Base-by-base conservation (phyloP, 2,888 invertebrate genomes). In the Linyphia triangularis region DNA sequence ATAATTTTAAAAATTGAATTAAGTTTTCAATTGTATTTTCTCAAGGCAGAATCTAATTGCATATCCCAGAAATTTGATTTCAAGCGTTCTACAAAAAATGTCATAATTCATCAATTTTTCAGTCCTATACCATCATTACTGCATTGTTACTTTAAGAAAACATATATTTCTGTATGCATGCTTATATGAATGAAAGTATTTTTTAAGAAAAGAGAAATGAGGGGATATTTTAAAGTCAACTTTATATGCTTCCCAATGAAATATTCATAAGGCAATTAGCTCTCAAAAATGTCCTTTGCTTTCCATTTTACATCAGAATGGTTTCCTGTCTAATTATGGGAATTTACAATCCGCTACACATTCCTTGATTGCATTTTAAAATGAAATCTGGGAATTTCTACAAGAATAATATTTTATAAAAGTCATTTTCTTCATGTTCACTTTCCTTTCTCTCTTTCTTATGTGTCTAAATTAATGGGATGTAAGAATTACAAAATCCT, bases 191-290 rank as follows among this genome's bases (percentile, higher is more conserved):
- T 51, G 13, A 51, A 51, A n/a, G 51, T 3, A 51, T n/a, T 13
- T 26, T 51, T n/a, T 13, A 37, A 69, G 5, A 37, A 33, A 10
- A 19, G 37, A n/a, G 10, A 69, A 28, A 19, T 0, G 37, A 37
- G 37, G 13, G 10, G 9, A 22, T 28, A 22, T 69, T 72, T 72
- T 43, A 72, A 24, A 24, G 22, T 26, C n/a, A 33, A 33, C 26
- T 72, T 51, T 33, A 10, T 9, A n/a, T 16, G 6, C 59, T 33
- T 61, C 24, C 22, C 22, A 24, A 63, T 77, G 77, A 37, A 77
- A 77, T 28, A 77, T 77, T 77, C 77, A 77, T 63, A 77, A 77
- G 63, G 77, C 26, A 77, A 77, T 77, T 63, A 77, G 40, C 40
- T 30, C 9, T 7, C n/a, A 37, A 40, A 16, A 33, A 63, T 77